phyloP scores from a whole-genome alignment of 2,888 invertebrate genomes.

The Hydrotaea cyrtoneurina region DNA sequence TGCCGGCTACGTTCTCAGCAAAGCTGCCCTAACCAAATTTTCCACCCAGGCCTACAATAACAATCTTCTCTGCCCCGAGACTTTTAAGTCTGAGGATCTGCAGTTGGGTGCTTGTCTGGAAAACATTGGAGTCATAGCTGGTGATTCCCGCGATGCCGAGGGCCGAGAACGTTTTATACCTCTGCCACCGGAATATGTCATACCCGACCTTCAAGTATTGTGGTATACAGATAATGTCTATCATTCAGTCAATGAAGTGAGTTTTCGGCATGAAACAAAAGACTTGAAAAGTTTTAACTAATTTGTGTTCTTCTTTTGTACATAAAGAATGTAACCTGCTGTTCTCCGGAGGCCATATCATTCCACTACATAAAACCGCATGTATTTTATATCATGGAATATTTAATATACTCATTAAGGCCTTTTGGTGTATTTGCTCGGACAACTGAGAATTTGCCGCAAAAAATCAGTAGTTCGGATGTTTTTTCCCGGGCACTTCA shows the following conservation, averaged over 20 bases:
- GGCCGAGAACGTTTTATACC: constrained; percentile 96
- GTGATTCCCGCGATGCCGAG: constrained; percentile 92
- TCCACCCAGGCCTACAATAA: constrained; percentile 88
- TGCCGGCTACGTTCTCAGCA: constrained; percentile 95
- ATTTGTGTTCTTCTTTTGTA: background rate
- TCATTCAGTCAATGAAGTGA: constrained; percentile 60
- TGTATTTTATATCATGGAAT: constrained; percentile 96
- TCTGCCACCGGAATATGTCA: constrained; percentile 87
- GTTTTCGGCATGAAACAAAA: background rate
- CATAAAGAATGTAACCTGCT: constrained; percentile 89
- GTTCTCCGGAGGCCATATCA: constrained; percentile 95
- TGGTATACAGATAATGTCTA: constrained; percentile 96
- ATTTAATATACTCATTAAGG: constrained; percentile 93
- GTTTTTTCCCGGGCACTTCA: background rate
- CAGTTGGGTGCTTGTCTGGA: constrained; percentile 87
- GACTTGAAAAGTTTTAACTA: background rate
- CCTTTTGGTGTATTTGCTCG: constrained; percentile 83
- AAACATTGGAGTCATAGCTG: constrained; percentile 91
- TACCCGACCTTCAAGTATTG: constrained; percentile 87
- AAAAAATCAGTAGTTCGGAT: background rate
- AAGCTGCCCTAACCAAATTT: constrained; percentile 88
- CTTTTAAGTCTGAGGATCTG: constrained; percentile 77
- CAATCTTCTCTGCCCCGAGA: constrained; percentile 81
- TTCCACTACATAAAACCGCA: constrained; percentile 96
- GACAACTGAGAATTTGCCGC: background rate